A percentile compares a stretch with the other conserved stretches of the same genome.
Evolutionary conservation across 2,113 vertebrate species (phyloP).

Genomic region (Pollachius pollachius): DNA sequence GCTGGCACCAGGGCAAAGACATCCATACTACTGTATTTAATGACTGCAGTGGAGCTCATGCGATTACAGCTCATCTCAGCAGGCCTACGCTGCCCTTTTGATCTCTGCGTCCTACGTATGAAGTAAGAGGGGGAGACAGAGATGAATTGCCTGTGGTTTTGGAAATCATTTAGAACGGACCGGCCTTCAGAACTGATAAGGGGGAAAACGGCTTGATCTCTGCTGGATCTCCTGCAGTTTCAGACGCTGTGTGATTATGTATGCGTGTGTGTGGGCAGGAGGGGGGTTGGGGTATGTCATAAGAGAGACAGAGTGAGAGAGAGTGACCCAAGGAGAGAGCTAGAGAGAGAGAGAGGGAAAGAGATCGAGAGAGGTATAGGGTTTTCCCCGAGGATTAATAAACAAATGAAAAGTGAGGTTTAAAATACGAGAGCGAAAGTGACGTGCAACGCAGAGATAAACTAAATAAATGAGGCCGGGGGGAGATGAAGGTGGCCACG

Average conservation of each 20-base stretch:
- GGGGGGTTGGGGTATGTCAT: background rate
- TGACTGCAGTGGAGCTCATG: conserved; percentile 50
- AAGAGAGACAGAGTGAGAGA: too few species aligned
- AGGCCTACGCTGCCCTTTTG: conserved; percentile 52
- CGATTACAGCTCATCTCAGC: conserved; percentile 61
- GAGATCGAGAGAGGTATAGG: background rate
- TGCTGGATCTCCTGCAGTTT: conserved; percentile 23
- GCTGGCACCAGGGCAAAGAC: conserved; percentile 53
- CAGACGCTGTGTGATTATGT: conserved; percentile 28
- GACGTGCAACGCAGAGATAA: background rate
- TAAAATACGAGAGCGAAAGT: conserved; percentile 14
- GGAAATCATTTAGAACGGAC: conserved; percentile 52
- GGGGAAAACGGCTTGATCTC: conserved; percentile 69
- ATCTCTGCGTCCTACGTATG: conserved; percentile 58
- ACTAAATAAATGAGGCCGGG: conserved; percentile 19
- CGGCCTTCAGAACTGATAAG: conserved; percentile 59
- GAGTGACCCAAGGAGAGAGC: too few species aligned
- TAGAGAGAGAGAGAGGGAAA: too few species aligned
- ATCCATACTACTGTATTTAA: conserved; percentile 58
- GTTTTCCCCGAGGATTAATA: conserved; percentile 17
- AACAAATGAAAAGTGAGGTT: conserved; percentile 26
- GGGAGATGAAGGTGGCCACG: conserved; percentile 34
- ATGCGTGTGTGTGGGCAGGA: conserved; percentile 19
- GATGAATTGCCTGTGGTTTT: conserved; percentile 65
- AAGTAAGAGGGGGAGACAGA: conserved; percentile 54